Evolutionary conservation across 2,113 vertebrate genomes (phyloP).

Genomic region (Mormoops blainvillei): DNA sequence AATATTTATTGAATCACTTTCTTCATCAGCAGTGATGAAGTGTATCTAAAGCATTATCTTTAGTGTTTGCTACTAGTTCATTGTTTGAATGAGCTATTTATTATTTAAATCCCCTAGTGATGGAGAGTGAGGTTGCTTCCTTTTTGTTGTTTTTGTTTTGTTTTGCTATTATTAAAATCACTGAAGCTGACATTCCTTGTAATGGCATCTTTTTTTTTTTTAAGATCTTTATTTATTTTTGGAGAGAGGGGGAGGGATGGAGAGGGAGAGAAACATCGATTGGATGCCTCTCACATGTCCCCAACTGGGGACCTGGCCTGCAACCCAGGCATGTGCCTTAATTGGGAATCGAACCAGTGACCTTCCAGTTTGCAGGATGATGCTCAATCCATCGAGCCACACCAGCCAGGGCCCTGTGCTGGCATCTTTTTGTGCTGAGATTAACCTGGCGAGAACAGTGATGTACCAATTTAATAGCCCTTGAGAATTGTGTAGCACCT

Average conservation of each 20-base stretch:
- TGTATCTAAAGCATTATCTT: neutral
- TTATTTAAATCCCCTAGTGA: neutral
- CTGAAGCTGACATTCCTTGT: neutral
- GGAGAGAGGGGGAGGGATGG: too few relatives aligned
- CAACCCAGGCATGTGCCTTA: too few relatives aligned
- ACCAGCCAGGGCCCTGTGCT: neutral
- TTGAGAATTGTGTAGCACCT: accelerated
- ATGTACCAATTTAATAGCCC: neutral
- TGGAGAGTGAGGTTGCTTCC: neutral
- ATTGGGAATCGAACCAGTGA: too few relatives aligned
- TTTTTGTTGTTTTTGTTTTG: neutral
- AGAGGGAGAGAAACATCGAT: too few relatives aligned
- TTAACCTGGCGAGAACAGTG: neutral
- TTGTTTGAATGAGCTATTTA: neutral
- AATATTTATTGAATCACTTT: neutral
- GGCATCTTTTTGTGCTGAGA: neutral
- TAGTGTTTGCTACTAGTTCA: neutral
- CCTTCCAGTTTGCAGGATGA: too few relatives aligned
- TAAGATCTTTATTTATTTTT: too few relatives aligned
- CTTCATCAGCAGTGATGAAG: neutral
- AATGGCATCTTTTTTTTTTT: neutral
- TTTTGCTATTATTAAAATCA: neutral
- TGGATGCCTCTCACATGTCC: too few relatives aligned
- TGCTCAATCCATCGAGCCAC: too few relatives aligned
- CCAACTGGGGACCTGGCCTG: too few relatives aligned